phyloP scores from a whole-genome alignment of 2,888 invertebrate species.

The Coenonympha glycerion region DNA sequence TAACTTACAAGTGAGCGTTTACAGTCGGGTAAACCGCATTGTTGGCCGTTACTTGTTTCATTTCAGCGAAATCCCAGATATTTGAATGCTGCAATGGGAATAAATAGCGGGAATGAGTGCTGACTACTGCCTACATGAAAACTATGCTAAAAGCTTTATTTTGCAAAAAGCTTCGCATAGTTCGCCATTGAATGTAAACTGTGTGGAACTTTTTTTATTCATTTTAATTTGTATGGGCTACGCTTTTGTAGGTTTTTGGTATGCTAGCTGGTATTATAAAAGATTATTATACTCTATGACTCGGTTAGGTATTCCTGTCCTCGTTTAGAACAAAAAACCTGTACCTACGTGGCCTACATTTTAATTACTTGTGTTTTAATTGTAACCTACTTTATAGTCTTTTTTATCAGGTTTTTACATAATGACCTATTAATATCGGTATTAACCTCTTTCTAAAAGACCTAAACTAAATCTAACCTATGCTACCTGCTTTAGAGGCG shows the following conservation, averaged over 20 bases:
- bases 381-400: too few species aligned
- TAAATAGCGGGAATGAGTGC: slow-evolving; percentile 16
- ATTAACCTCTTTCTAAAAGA: too few species aligned
- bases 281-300: slow-evolving; percentile 7
- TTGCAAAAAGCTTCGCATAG: slow-evolving; percentile 14
- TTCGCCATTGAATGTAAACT: slow-evolving; percentile 1
- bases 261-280: slow-evolving; percentile 8
- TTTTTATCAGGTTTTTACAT: too few species aligned
- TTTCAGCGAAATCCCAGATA: slow-evolving; percentile 18
- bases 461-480: too few species aligned
- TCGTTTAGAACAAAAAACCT: not conserved
- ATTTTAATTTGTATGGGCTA: slow-evolving; percentile 5
- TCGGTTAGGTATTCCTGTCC: not conserved
- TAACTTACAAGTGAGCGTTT: not conserved
- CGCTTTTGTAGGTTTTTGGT: slow-evolving; percentile 10
- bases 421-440: too few species aligned
- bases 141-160: slow-evolving; percentile 19
- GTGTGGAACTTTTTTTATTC: slow-evolving; percentile 11
- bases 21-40: not conserved
- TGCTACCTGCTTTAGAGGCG: too few species aligned
- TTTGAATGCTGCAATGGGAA: slow-evolving; percentile 22
- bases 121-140: slow-evolving; percentile 12
- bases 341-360: not conserved
- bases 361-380: not conserved
- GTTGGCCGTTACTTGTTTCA: slow-evolving; percentile 4